Percentiles rank a stretch among this genome's conserved stretches.
Evolutionary conservation across 2,888 invertebrate genomes (phyloP).

Genomic region (Trachelus stipa): DNA sequence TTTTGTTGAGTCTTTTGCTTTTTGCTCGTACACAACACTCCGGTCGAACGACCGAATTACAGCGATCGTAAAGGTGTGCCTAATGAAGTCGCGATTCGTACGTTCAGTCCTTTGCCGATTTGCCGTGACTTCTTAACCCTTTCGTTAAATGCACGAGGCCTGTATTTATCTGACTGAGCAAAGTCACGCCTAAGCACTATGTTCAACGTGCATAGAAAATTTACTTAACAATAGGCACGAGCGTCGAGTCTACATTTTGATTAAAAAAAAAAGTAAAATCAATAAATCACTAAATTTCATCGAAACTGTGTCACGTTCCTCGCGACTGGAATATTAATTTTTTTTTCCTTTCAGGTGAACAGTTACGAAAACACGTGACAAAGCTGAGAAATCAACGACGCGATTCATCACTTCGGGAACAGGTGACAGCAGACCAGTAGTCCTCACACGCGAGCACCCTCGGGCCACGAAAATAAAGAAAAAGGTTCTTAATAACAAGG

Average conservation of each 20-base stretch:
- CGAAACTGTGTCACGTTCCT: background rate
- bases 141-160: background rate
- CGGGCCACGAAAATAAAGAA: constrained; percentile 1
- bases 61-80: constrained; percentile 50
- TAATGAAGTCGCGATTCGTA: constrained; percentile 56
- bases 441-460: constrained; percentile 1
- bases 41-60: constrained; percentile 44
- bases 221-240: background rate
- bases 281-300: background rate
- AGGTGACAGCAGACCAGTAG: background rate
- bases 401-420: background rate
- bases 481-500: constrained; percentile 10
- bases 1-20: constrained; percentile 48
- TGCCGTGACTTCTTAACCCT: constrained; percentile 8
- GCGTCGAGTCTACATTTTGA: background rate
- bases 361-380: background rate
- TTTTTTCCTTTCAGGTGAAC: background rate
- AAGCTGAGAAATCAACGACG: constrained; percentile 1
- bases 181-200: background rate
- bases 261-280: background rate
- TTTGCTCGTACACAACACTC: constrained; percentile 33
- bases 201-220: background rate
- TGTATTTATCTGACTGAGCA: background rate
- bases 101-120: constrained; percentile 46
- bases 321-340: background rate